phyloP scores from a whole-genome alignment of 2,888 invertebrate species.

The Lasioglossum marginatum region DNA sequence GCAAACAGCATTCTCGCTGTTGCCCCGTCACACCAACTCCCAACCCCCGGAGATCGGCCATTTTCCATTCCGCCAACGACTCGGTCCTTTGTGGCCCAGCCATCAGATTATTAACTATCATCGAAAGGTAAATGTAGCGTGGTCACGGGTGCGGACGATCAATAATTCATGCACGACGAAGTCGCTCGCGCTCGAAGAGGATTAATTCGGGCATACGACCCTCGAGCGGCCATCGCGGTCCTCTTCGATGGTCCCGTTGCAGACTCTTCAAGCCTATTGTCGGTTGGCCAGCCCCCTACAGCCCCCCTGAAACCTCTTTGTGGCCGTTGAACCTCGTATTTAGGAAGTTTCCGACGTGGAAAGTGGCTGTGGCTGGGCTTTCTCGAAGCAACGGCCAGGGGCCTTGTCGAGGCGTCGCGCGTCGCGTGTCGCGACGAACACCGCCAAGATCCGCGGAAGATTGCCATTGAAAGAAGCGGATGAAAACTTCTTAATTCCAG shows the following conservation, averaged over 20 bases:
- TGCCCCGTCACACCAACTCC: neutral
- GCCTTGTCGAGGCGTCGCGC: neutral
- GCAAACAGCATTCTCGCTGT: constrained; percentile 2
- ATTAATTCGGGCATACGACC: constrained; percentile 68
- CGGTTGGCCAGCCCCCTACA: neutral
- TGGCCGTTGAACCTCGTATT: constrained; percentile 45
- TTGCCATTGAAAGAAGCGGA: constrained; percentile 47
- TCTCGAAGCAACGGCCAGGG: constrained; percentile 9
- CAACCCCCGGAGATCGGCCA: constrained; percentile 26
- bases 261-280: constrained; percentile 44
- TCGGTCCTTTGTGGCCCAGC: constrained; percentile 67
- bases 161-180: constrained; percentile 76
- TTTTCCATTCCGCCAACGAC: constrained; percentile 68
- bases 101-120: constrained; percentile 78
- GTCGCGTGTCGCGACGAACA: constrained; percentile 20
- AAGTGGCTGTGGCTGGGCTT: constrained; percentile 5
- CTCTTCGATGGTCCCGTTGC: constrained; percentile 16
- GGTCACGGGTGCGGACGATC: constrained; percentile 58
- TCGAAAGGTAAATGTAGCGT: constrained; percentile 71
- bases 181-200: constrained; percentile 64
- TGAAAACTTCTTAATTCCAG: constrained; percentile 69
- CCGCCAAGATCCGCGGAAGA: constrained; percentile 44
- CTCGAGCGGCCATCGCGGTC: constrained; percentile 19
- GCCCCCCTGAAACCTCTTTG: neutral
- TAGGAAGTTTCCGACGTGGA: constrained; percentile 59